A percentile compares a stretch with the other conserved stretches of the same genome.
phyloP scores from a whole-genome alignment of 2,888 invertebrate species.

The Anaspis maculata region DNA sequence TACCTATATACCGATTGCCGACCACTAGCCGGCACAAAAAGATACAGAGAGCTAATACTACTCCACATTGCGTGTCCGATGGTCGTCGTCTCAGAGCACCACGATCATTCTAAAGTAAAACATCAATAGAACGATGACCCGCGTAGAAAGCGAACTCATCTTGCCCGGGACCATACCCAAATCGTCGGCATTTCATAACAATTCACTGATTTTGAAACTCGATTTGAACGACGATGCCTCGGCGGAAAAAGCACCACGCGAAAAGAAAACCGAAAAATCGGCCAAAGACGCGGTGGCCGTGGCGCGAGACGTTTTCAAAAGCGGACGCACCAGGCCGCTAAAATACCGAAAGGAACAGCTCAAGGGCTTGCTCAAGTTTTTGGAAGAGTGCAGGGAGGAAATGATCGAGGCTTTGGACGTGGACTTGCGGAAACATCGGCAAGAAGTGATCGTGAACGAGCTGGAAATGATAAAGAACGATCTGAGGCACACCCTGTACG shows the following conservation, averaged over 20 bases:
- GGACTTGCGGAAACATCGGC: constrained; percentile 73
- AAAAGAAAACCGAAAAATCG: not conserved
- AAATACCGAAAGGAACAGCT: constrained; percentile 78
- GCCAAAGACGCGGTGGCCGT: not conserved
- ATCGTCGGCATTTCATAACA: not conserved
- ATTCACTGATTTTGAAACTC: not conserved
- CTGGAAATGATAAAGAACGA: constrained; percentile 73
- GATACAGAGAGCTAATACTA: too few species aligned
- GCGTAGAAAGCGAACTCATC: not conserved
- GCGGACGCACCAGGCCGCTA: constrained; percentile 72
- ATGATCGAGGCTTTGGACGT: constrained; percentile 67
- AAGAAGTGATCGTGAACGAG: constrained; percentile 74
- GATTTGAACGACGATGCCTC: not conserved
- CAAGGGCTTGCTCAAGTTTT: constrained; percentile 61
- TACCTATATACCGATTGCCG: too few species aligned
- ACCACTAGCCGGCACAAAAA: too few species aligned
- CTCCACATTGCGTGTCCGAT: too few species aligned
- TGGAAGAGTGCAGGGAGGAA: constrained; percentile 68
- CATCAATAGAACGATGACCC: constrained; percentile 2
- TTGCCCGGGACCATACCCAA: not conserved
- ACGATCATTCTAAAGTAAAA: too few species aligned
- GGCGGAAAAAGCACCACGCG: too few species aligned
- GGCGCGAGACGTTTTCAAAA: constrained; percentile 34
- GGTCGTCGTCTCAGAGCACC: too few species aligned
- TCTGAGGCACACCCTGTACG: constrained; percentile 56